Evolutionary conservation across 2,113 vertebrate genomes (phyloP).

Genomic region (Perca schrenkii): DNA sequence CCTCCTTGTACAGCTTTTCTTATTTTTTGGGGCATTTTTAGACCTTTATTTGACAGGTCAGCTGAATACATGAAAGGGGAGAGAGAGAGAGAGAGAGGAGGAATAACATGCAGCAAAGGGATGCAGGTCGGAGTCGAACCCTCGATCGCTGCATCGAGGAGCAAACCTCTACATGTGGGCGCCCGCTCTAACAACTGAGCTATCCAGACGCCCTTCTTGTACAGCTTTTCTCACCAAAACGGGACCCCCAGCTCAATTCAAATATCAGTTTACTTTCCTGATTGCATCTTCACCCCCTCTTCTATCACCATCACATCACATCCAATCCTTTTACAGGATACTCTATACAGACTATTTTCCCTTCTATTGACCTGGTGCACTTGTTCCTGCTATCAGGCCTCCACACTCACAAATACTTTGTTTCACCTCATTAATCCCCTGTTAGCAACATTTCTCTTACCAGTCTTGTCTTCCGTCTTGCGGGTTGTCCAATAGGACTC

Average conservation of each 20-base stretch:
- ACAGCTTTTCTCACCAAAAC: neutral
- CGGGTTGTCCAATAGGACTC: slow-evolving; percentile 88
- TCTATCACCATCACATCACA: slow-evolving; percentile 3
- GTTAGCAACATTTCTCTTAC: slow-evolving; percentile 76
- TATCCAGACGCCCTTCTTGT: neutral
- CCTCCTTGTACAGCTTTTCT: neutral
- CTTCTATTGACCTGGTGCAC: slow-evolving; percentile 43
- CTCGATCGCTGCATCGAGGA: too few relatives aligned
- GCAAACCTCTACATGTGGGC: too few relatives aligned
- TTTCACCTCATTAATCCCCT: slow-evolving; percentile 47
- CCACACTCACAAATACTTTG: slow-evolving; percentile 31
- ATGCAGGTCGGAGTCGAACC: too few relatives aligned
- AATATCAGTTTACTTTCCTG: slow-evolving; percentile 8
- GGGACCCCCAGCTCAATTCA: neutral
- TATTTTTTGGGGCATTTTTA: too few relatives aligned
- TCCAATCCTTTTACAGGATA: slow-evolving; percentile 15
- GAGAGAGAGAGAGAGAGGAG: too few relatives aligned
- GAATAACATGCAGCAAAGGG: too few relatives aligned
- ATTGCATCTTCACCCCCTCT: slow-evolving; percentile 16
- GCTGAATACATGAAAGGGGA: too few relatives aligned
- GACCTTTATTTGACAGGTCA: too few relatives aligned
- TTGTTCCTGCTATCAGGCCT: slow-evolving; percentile 39
- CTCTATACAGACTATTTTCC: slow-evolving; percentile 28
- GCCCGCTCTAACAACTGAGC: too few relatives aligned
- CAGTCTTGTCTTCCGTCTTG: slow-evolving; percentile 81